A percentile compares a stretch with the other conserved stretches of the same genome.
Conservation (phyloP, 2,888 invertebrate species). For the Ommatoiulus sabulosus region DNA sequence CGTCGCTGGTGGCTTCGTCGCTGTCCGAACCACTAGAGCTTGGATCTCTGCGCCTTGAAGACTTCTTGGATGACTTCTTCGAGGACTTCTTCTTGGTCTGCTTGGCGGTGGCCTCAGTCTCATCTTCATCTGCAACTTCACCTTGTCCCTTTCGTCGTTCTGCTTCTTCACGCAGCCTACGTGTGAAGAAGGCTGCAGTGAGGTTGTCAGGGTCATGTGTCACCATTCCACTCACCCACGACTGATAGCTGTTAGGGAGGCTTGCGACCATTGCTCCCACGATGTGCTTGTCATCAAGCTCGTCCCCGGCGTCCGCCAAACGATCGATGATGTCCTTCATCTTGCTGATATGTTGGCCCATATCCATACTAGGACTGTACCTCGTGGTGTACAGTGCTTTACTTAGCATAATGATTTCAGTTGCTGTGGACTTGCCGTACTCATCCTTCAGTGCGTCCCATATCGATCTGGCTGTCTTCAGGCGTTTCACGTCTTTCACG, state of each 20-base stretch:
- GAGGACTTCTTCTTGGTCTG: not conserved
- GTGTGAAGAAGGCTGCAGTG: not conserved
- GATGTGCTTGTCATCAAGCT: too few species aligned
- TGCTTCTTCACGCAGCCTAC: not conserved
- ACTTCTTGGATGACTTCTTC: not conserved
- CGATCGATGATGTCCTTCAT: not conserved
- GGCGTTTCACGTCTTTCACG: too few species aligned
- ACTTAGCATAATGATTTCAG: too few species aligned
- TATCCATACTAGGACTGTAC: not conserved
- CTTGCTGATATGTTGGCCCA: not conserved
- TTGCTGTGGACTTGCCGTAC: too few species aligned
- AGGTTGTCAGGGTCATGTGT: not conserved
- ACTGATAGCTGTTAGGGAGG: not conserved
- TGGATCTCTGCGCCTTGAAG: not conserved
- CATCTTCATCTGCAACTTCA: not conserved
- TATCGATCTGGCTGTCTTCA: too few species aligned
- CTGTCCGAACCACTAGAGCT: too few species aligned
- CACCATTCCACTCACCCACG: conserved; percentile 3
- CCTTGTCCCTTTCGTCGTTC: not conserved
- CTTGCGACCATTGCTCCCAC: too few species aligned
- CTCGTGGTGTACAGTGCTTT: too few species aligned
- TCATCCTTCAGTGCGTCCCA: too few species aligned
- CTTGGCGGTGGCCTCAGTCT: not conserved
- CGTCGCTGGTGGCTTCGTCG: not conserved
- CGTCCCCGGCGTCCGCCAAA: not conserved